Conservation (phyloP, 2,888 invertebrate species). For the Sturmia bella region DNA sequence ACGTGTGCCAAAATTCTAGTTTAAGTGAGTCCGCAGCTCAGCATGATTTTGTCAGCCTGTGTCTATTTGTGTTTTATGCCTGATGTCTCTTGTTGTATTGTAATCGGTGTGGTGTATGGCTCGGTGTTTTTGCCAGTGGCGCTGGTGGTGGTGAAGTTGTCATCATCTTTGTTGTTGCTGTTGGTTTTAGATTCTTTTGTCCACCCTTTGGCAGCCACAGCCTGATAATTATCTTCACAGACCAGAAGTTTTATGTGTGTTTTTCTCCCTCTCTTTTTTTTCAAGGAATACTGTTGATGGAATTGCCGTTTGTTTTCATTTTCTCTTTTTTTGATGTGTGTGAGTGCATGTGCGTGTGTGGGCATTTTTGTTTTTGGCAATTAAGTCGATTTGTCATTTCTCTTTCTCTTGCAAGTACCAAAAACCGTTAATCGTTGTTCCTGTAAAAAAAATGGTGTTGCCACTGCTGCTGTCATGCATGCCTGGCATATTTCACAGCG, state of each 20-base stretch:
- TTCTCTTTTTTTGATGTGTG: not conserved
- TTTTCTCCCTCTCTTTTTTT: not conserved
- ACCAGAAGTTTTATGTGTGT: conserved; percentile 15
- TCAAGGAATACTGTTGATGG: conserved; percentile 5
- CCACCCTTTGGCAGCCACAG: conserved; percentile 42
- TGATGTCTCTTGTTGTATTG: conserved; percentile 28
- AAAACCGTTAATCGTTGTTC: conserved; percentile 27
- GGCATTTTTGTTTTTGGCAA: conserved; percentile 57
- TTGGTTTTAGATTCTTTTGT: no score
- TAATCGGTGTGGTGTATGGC: conserved; percentile 13
- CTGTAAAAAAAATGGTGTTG: conserved; percentile 29
- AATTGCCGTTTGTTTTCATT: not conserved
- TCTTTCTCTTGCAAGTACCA: conserved; percentile 19
- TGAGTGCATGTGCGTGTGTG: conserved; percentile 6
- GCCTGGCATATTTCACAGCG: conserved; percentile 18
- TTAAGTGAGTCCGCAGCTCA: not conserved
- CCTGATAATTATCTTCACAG: conserved; percentile 32
- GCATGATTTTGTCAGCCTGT: conserved; percentile 3
- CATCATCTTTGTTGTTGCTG: conserved; percentile 17
- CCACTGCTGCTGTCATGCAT: conserved; percentile 21
- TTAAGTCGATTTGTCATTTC: conserved; percentile 67
- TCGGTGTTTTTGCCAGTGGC: not conserved
- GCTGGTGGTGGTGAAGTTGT: conserved; percentile 30
- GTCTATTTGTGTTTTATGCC: conserved; percentile 31
- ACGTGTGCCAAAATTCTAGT: conserved; percentile 24